Percentiles rank a stretch among this genome's conserved stretches.
Conservation (phyloP, 2,113 vertebrate species). For the Mormyrus lacerda region DNA sequence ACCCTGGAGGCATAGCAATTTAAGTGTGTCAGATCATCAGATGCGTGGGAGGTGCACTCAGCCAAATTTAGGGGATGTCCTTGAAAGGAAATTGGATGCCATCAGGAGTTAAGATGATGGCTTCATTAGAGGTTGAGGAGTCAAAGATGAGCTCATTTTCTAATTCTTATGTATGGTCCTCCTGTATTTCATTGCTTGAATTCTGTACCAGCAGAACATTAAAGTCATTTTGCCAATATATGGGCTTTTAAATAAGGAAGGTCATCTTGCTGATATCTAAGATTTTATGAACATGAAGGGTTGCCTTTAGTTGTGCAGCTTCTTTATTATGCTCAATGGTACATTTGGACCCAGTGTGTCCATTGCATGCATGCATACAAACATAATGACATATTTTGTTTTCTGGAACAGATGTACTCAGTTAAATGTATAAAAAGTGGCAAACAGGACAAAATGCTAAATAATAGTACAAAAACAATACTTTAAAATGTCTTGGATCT, state of each 20-base stretch:
- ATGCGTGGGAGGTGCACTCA: background rate
- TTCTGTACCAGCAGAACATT: background rate
- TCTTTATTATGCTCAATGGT: too few relatives aligned
- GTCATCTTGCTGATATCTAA: background rate
- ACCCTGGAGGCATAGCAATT: background rate
- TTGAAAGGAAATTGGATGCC: slow-evolving; percentile 16
- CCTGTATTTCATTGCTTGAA: background rate
- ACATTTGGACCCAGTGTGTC: too few relatives aligned
- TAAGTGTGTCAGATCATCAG: slow-evolving; percentile 17
- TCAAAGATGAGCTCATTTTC: background rate
- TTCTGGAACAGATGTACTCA: too few relatives aligned
- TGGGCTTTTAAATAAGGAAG: background rate
- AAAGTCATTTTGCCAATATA: background rate
- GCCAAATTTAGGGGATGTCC: slow-evolving; percentile 14
- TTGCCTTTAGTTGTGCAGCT: too few relatives aligned
- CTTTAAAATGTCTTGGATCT: too few relatives aligned
- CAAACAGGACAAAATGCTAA: too few relatives aligned
- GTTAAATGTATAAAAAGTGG: too few relatives aligned
- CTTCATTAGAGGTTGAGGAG: slow-evolving; percentile 10
- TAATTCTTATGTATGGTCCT: background rate
- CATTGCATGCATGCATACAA: too few relatives aligned
- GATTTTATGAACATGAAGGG: too few relatives aligned
- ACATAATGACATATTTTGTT: too few relatives aligned
- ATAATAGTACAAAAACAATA: too few relatives aligned
- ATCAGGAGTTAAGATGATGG: background rate